Evolutionary conservation across 2,113 vertebrate genomes (phyloP).

Genomic region (Arothron firmamentum): DNA sequence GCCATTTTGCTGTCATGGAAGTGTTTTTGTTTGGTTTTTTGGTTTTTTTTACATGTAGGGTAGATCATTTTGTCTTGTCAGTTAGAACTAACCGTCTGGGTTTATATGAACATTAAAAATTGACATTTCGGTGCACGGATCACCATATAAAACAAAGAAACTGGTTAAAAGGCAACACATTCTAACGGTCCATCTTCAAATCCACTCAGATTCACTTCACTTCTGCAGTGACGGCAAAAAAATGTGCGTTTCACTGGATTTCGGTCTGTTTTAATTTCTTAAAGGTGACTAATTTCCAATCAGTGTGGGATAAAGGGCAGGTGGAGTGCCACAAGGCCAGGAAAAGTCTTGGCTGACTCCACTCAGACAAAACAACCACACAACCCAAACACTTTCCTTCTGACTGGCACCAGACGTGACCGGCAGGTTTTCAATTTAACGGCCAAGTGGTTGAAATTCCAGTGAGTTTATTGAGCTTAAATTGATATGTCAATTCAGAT

Average conservation of each 20-base stretch:
- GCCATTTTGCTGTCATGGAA: too few relatives aligned
- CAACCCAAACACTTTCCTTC: slow-evolving; percentile 34
- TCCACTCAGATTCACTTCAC: background rate
- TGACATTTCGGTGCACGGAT: too few relatives aligned
- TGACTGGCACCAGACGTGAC: background rate
- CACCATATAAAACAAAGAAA: background rate
- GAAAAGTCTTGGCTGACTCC: slow-evolving; percentile 40
- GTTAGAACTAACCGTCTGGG: background rate
- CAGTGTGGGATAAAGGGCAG: slow-evolving; percentile 41
- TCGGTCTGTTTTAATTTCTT: background rate
- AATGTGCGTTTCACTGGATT: background rate
- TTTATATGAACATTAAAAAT: background rate
- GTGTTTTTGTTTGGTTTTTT: too few relatives aligned
- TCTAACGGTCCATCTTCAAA: background rate
- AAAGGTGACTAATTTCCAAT: slow-evolving; percentile 24
- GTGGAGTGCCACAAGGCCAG: slow-evolving; percentile 48
- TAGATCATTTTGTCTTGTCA: slow-evolving; percentile 1
- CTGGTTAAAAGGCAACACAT: background rate
- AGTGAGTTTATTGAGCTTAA: too few relatives aligned
- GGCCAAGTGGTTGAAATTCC: too few relatives aligned
- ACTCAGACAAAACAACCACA: slow-evolving; percentile 51
- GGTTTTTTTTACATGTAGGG: too few relatives aligned
- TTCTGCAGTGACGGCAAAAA: background rate
- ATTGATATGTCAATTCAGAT: too few relatives aligned
- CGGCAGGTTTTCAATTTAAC: too few relatives aligned